phyloP scores from a whole-genome alignment of 2,797 vertebrate species.

The Scomberomorus guttatus region DNA sequence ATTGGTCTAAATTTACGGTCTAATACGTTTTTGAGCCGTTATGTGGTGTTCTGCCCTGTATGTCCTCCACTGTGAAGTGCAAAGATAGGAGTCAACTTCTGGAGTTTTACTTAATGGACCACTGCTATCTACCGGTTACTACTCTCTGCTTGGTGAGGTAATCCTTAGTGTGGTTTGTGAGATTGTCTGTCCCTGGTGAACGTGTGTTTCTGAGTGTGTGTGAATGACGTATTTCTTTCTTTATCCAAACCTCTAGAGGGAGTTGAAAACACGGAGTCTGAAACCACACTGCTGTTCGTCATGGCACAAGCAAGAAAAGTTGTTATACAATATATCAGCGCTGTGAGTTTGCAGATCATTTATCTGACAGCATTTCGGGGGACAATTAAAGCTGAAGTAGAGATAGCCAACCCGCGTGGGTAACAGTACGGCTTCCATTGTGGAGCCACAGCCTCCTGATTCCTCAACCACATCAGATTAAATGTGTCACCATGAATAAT shows the following conservation, averaged over 20 bases:
- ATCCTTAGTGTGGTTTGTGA: constrained; percentile 25
- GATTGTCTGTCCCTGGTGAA: constrained; percentile 2
- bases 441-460: constrained; percentile 35
- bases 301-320: neutral
- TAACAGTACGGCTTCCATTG: constrained; percentile 16
- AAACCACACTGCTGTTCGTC: constrained; percentile 7
- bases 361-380: constrained; percentile 16
- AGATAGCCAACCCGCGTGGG: neutral
- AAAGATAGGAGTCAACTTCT: constrained; percentile 57
- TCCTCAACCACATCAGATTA: constrained; percentile 65
- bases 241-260: constrained; percentile 28
- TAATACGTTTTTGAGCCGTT: constrained; percentile 66
- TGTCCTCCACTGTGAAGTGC: constrained; percentile 58
- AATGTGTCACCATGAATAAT: constrained; percentile 74
- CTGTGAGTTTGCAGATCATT: constrained; percentile 20
- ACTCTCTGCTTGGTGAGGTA: constrained; percentile 32
- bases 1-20: constrained; percentile 65
- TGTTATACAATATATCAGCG: constrained; percentile 2
- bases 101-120: constrained; percentile 57
- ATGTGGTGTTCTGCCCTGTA: constrained; percentile 29
- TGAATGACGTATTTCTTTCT: constrained; percentile 15
- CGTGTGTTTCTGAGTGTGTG: constrained; percentile 8
- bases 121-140: constrained; percentile 20
- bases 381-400: constrained; percentile 26
- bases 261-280: constrained; percentile 10